Conservation (phyloP, 1,140 invertebrate species). For the Trichoplusia ni region DNA sequence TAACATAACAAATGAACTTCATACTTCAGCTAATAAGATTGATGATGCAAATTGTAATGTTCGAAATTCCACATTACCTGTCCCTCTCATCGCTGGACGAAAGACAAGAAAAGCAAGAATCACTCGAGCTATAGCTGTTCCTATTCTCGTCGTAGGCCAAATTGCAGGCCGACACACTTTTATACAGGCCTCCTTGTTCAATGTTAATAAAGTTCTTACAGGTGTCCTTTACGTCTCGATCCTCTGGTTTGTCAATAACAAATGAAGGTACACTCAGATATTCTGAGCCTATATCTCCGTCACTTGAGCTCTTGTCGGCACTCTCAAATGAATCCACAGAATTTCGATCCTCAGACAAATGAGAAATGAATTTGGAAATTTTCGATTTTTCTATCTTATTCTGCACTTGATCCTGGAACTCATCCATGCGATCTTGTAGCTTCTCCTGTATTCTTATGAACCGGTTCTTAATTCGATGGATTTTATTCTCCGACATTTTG, state of each 20-base stretch:
- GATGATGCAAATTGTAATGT: slow-evolving; percentile 1
- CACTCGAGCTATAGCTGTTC: slow-evolving; percentile 53
- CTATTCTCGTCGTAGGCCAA: slow-evolving; percentile 51
- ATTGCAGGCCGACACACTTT: slow-evolving; percentile 60
- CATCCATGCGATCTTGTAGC: slow-evolving; percentile 74
- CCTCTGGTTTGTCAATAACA: slow-evolving; percentile 58
- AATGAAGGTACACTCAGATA: slow-evolving; percentile 55
- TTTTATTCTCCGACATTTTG: slow-evolving; percentile 58
- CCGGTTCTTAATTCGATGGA: slow-evolving; percentile 68
- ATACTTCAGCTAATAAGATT: not conserved
- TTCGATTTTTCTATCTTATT: slow-evolving; percentile 68
- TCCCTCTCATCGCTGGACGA: slow-evolving; percentile 63
- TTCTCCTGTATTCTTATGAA: slow-evolving; percentile 71
- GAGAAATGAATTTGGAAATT: slow-evolving; percentile 67
- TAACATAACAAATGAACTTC: no score
- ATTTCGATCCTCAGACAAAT: slow-evolving; percentile 62
- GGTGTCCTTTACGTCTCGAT: slow-evolving; percentile 47
- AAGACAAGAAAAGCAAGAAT: slow-evolving; percentile 61
- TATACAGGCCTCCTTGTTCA: slow-evolving; percentile 56
- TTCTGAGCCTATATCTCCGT: slow-evolving; percentile 31
- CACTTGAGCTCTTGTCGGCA: slow-evolving; percentile 45
- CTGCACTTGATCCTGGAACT: slow-evolving; percentile 74
- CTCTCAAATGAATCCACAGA: slow-evolving; percentile 45
- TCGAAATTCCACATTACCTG: not conserved
- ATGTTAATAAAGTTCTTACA: slow-evolving; percentile 63